A percentile compares a stretch with the other conserved stretches of the same genome.
phyloP scores from a whole-genome alignment of 2,888 invertebrate genomes.

The Adelphocoris suturalis region DNA sequence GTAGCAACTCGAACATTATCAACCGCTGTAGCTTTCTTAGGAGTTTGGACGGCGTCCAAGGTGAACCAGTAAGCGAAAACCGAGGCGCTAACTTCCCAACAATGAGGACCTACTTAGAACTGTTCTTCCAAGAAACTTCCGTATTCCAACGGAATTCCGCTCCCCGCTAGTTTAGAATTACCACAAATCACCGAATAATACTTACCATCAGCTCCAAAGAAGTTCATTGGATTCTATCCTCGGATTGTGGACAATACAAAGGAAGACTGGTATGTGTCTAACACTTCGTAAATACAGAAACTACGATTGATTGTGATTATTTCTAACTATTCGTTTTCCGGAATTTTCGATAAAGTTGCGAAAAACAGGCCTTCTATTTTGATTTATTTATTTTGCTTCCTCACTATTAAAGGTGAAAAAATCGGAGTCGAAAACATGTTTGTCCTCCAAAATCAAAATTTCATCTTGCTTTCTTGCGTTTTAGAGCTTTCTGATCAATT shows the following conservation, averaged over 20 bases:
- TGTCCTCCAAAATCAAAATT: too few species aligned
- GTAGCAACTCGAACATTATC: background rate
- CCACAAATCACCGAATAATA: background rate
- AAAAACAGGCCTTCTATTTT: too few species aligned
- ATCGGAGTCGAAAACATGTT: too few species aligned
- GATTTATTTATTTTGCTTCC: too few species aligned
- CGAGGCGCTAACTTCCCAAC: background rate
- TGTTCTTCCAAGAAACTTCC: background rate
- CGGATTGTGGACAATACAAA: background rate
- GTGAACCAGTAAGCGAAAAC: background rate
- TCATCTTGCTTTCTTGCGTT: too few species aligned
- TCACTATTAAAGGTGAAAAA: too few species aligned
- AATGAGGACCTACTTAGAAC: background rate
- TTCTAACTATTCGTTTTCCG: too few species aligned
- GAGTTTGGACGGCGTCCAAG: conserved; percentile 3
- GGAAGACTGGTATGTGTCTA: too few species aligned
- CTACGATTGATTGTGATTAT: too few species aligned
- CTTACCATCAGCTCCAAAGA: background rate
- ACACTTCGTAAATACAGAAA: too few species aligned
- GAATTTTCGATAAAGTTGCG: too few species aligned
- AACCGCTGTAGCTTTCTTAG: conserved; percentile 5
- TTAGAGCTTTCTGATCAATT: too few species aligned
- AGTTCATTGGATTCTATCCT: background rate
- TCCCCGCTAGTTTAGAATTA: background rate
- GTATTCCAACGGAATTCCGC: background rate